Evolutionary conservation across 2,888 invertebrate genomes (phyloP), one percentile per base, ranked within the genome.

Genomic region (Cyclophora albipunctata): DNA sequence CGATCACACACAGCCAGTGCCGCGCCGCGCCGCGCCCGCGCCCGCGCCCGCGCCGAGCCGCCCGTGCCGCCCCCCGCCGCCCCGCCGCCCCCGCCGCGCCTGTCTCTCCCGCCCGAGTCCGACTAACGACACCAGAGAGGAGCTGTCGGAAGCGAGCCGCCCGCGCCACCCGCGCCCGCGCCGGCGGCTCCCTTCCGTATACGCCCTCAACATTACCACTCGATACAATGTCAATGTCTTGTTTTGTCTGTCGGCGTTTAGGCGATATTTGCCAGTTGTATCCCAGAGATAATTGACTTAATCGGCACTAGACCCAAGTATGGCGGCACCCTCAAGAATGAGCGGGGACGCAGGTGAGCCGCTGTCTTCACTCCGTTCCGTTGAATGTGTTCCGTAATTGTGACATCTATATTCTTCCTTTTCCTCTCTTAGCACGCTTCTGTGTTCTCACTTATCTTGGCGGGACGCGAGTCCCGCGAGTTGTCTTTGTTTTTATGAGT

Each of bases 201-300:
- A 69, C 59, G 59, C 54, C 54, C 58, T 54, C 55, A 58, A 62
- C 63, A 37, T 5, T 37, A 37, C 37, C 37, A 68, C 71, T 74
- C 71, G 73, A 73, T 74, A 73, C 71, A 81, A 84, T 86, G 86
- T 88, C 82, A 89, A 90, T 90, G 87, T 90, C 87, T 89, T 90
- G 85, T 90, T 90, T 87, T 91, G 90, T 91, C 90, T 88, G 87
- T 85, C 89, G 88, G 89, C 90, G 90, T 90, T 89, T 90, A 98
- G 98, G 99, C 99, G 93, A 98, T 99, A 95, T 99, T 99, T 96
- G 99, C 99, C 93, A 98, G 98, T 95, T 98, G 98, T 95, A 98
- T 99, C 92, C 99, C 99, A 91, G 99, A 99, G 95, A 99, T 99
- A 92, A 98, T 98, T 92, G 99, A 99, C 94, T 96, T 99, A 94